These are phyloP conservation scores for Asteroscopus sphinx DNA, from an alignment of 2,888 invertebrate genomes.

Conservation along the genomic window DNA sequence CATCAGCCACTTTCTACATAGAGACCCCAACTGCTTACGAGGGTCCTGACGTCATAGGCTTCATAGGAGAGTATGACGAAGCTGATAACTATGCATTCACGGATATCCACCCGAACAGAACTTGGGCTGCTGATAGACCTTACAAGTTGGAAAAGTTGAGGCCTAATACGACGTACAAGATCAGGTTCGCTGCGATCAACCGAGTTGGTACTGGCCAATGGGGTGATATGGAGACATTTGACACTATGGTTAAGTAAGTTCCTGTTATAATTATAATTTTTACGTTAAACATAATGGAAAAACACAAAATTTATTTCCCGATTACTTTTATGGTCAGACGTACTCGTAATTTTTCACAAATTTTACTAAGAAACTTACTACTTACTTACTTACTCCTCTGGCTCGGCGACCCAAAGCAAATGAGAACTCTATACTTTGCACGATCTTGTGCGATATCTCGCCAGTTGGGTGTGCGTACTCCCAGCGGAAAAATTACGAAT, in stretches of 20 bases:
- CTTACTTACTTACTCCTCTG: too few relatives aligned
- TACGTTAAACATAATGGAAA: too few relatives aligned
- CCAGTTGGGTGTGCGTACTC: too few relatives aligned
- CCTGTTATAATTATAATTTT: too few relatives aligned
- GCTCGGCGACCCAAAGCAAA: too few relatives aligned
- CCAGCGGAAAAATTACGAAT: too few relatives aligned
- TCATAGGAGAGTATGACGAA: slow-evolving; percentile 78
- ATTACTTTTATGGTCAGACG: too few relatives aligned
- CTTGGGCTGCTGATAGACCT: slow-evolving; percentile 76
- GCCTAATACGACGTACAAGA: slow-evolving; percentile 73
- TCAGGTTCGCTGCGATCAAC: slow-evolving; percentile 80
- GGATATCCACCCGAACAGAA: slow-evolving; percentile 77
- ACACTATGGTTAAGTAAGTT: slow-evolving; percentile 79
- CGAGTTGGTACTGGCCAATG: slow-evolving; percentile 75
- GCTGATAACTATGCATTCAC: slow-evolving; percentile 72
- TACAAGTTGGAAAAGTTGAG: slow-evolving; percentile 75
- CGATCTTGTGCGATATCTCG: too few relatives aligned
- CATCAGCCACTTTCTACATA: slow-evolving; percentile 74
- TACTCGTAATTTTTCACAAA: too few relatives aligned
- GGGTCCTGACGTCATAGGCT: slow-evolving; percentile 74
- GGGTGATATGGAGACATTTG: slow-evolving; percentile 67
- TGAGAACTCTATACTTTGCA: too few relatives aligned
- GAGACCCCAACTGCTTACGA: slow-evolving; percentile 59
- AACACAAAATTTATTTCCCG: too few relatives aligned
- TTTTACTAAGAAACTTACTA: too few relatives aligned